Evolutionary conservation across 2,888 invertebrate species (phyloP), one percentile per base, ranked within the genome.

Genomic region (Xestia c-nigrum): DNA sequence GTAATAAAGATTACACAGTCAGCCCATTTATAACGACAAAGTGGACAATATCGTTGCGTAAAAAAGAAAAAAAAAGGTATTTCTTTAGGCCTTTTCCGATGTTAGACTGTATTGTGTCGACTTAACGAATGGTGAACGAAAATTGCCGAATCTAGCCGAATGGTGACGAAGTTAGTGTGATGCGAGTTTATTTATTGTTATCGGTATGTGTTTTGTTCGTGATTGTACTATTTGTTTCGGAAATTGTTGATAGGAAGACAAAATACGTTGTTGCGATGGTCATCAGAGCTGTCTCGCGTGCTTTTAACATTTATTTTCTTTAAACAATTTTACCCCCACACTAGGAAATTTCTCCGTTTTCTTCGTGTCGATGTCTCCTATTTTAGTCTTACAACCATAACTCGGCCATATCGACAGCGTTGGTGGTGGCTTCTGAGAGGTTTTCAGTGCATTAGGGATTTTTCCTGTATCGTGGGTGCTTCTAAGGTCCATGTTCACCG

Each of bases 1-100:
- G 88, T 87, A 88, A 87, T 89, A 88, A 88, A 88, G 88, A 88
- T 88, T 88, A 88, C 88, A 86, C 88, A 84, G 85, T 76, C 83
- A 71, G 69, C 71, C 89, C 88, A 88, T 89, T 89, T 88, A 88
- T 88, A 83, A 89, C 88, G 70, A 78, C 86, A 87, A 89, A 88
- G 85, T 89, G 89, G 88, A 88, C 88, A 89, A 87, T 89, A 87
- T 88, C 85, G 88, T 85, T 80, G 76, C 76, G 81, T 79, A 89
- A 88, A 89, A 87, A 87, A 78, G 52, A 66, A 71, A 86, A 85
- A 84, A 84, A 84, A 87, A 88, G 80, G 87, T 87, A 88, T 85
- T 88, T 81, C 87, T 81, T 79, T 24, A 78, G 84, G 81, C 85
- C 66, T 85, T 88, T 84, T 81, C 74, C 73, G 79, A 72, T 78